Evolutionary conservation across 2,113 vertebrate genomes (phyloP), one percentile per base, ranked within the genome.

Genomic region (Chunga burmeisteri): DNA sequence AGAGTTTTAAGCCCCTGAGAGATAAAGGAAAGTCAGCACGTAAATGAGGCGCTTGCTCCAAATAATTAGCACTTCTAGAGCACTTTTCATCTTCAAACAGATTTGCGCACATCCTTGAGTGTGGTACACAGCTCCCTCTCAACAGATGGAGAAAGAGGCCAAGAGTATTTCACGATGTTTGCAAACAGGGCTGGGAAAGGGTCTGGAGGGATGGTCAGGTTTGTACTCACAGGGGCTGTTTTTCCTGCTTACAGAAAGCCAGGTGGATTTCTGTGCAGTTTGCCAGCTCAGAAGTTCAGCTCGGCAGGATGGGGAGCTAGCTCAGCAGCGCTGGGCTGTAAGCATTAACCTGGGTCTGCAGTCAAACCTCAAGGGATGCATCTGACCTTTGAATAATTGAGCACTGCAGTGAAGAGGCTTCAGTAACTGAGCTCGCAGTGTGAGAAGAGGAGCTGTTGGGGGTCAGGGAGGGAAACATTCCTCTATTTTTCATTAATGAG

Each of bases 371-470:
- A 59, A 3, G n/a, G 83, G 97, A 94, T 3, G 9, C 74, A 81
- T 80, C 70, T 93, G 96, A 95, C 93, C 95, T 97, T 93, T 95
- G 87, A 90, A 78, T 90, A 96, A 96, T 83, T 84, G 94, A 96
- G 86, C 68, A 58, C 5, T 93, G 86, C 86, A 62, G 88, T 7
- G 65, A 78, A 83, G 74, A 91, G 63, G 78, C 87, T 75, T 90
- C 79, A 81, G 61, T 10, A 86, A 88, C 26, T 3, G 65, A 96
- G 84, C 83, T 86, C 22, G 2, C 81, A 79, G 93, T 1, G 1
- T 6, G 74, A 87, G 66, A 10, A 63, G 44, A 91, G 49, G 58
- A 94, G 59, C 84, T 70, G 86, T 3, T 85, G 55, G 81, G 86
- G 86, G 84, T 90, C 91, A 84, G 36, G 26, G 61, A 95, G 81